These are phyloP conservation scores for Fregata magnificens DNA, from an alignment of 2,113 vertebrate genomes.

Conservation along the genomic window DNA sequence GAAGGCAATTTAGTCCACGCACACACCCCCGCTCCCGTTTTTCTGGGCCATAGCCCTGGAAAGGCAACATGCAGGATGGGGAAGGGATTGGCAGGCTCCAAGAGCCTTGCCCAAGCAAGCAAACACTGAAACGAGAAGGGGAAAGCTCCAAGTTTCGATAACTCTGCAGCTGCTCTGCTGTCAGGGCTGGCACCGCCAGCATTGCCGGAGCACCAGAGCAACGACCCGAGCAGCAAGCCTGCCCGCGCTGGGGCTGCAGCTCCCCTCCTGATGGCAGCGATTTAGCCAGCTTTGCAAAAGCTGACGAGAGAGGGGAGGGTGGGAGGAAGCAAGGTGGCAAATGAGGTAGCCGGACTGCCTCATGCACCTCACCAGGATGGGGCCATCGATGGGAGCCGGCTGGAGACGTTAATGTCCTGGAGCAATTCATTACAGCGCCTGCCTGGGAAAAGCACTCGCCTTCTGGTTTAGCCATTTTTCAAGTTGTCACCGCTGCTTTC, in stretches of 20 bases:
- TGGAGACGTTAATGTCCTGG: slow-evolving; percentile 12
- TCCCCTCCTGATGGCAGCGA: not conserved
- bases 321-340: not conserved
- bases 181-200: not conserved
- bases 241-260: not conserved
- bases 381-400: not conserved
- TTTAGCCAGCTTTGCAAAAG: not conserved
- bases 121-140: slow-evolving; percentile 1
- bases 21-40: rapidly evolving
- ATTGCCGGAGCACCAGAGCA: not conserved
- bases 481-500: slow-evolving; percentile 26
- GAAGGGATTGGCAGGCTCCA: not conserved
- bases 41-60: slow-evolving; percentile 14
- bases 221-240: not conserved
- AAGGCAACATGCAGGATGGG: not conserved
- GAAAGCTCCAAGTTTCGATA: slow-evolving; percentile 19
- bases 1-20: not conserved
- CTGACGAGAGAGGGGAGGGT: not conserved
- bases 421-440: not conserved
- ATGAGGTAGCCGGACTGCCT: not conserved
- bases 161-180: slow-evolving; percentile 47
- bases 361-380: not conserved
- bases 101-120: slow-evolving; percentile 26
- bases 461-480: slow-evolving; percentile 34
- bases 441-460: slow-evolving; percentile 13